Base-by-base conservation (phyloP, 2,888 invertebrate genomes). In the Aleiodes testaceus region DNA sequence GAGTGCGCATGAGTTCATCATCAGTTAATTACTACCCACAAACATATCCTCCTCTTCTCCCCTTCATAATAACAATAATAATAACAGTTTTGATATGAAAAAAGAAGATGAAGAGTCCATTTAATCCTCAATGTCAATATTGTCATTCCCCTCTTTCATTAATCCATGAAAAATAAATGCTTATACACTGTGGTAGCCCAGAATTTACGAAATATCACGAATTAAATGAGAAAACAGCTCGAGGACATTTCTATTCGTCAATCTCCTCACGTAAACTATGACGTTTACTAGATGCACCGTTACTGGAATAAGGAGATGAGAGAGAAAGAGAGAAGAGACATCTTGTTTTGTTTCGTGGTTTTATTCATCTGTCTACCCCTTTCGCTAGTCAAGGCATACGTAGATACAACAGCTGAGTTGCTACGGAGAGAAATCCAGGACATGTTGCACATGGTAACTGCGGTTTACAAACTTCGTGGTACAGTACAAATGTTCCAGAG, bases 271-370 rank as follows among this genome's bases (percentile, higher is more conserved):
- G 68, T 67, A 47, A 53, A 55, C 26, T 55, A 52, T 59, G 59
- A 63, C 36, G 61, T 50, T 20, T 72, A 72, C 77, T 72, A 72
- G 72, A 55, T 75, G 73, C 67, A 77, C 74, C 74, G 74, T 75
- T 74, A 70, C 70, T 11, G 16, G 14, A 61, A 42, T 16, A 49
- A 14, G 16, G 16, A 16, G 49, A 6, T 14, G 45, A 45, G 55
- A 16, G 14, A 18, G 6, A 16, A 20, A 59, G 59, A 59, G 63
- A 64, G 52, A 69, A 47, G 65, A 14, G 36, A 49, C 26, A 22
- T 30, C 63, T 18, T 42, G 55, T 65, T 30, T 66, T 63, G 61
- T 71, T 71, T 66, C 42, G 70, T 71, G 61, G 70, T 66, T 71
- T 36, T 71, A 71, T 71, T 66, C 66, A 66, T 71, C 69, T 44